Conservation (phyloP, 2,113 vertebrate species). For the Mormyrus iriodes region DNA sequence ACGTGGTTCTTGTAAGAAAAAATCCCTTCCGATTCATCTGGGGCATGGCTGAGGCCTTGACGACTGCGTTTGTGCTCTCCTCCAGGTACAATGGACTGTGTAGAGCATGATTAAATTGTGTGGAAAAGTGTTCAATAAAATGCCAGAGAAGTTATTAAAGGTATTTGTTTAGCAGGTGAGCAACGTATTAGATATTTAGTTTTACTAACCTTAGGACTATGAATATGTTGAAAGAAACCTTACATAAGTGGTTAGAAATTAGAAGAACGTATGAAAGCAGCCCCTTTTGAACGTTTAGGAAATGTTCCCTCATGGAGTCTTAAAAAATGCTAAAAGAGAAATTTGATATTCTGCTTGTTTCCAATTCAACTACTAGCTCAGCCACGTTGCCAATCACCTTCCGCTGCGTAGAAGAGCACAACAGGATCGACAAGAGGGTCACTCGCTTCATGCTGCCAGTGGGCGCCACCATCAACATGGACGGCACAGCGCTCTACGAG, state of each 20-base stretch:
- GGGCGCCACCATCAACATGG: slow-evolving; percentile 81
- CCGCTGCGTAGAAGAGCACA: slow-evolving; percentile 73
- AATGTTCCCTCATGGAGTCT: neutral
- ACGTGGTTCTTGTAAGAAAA: slow-evolving; percentile 66
- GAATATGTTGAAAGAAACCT: neutral
- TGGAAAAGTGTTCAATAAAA: neutral
- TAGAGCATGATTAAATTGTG: too few relatives aligned
- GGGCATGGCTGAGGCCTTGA: slow-evolving; percentile 74
- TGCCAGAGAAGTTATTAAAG: neutral
- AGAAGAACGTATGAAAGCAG: neutral
- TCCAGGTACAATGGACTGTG: slow-evolving; percentile 62
- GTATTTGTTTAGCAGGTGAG: neutral
- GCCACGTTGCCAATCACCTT: slow-evolving; percentile 76
- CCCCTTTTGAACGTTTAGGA: neutral
- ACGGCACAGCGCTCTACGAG: slow-evolving; percentile 73
- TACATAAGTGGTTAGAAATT: neutral
- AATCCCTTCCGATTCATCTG: slow-evolving; percentile 71
- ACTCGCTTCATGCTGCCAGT: slow-evolving; percentile 74
- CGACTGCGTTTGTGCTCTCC: slow-evolving; percentile 77
- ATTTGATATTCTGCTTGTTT: neutral
- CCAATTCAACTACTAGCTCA: slow-evolving; percentile 51
- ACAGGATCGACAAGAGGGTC: slow-evolving; percentile 69
- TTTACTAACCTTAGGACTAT: neutral
- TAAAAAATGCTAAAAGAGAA: neutral
- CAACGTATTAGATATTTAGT: neutral